Percentiles rank a stretch among this genome's conserved stretches.
Conservation (phyloP, 2,888 invertebrate species). For the Celastrina argiolus region DNA sequence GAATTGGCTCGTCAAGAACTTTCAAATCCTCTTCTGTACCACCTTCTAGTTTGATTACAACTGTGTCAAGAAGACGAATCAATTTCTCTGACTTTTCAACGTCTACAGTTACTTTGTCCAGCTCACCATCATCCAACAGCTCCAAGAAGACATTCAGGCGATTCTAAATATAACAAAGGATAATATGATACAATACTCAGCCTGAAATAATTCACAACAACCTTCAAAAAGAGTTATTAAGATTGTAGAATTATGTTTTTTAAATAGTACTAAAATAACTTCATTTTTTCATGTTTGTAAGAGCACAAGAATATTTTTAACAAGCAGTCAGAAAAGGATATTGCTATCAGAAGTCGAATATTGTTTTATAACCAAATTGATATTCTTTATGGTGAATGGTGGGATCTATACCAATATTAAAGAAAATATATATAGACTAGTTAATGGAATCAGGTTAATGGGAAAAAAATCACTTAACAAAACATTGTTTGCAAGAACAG, state of each 20-base stretch:
- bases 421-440: too few relatives aligned
- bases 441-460: too few relatives aligned
- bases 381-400: too few relatives aligned
- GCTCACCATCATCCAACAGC: slow-evolving; percentile 83
- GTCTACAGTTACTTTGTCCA: slow-evolving; percentile 90
- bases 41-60: slow-evolving; percentile 97
- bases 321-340: too few relatives aligned
- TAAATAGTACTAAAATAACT: too few relatives aligned
- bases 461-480: too few relatives aligned
- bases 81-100: slow-evolving; percentile 89
- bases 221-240: background rate
- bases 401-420: too few relatives aligned
- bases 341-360: too few relatives aligned
- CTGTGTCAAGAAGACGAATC: slow-evolving; percentile 93
- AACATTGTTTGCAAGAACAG: too few relatives aligned
- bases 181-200: background rate
- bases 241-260: background rate
- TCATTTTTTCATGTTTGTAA: too few relatives aligned
- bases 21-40: slow-evolving; percentile 93
- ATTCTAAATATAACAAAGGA: slow-evolving; percentile 72
- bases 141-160: slow-evolving; percentile 94
- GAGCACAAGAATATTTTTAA: too few relatives aligned
- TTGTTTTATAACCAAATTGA: too few relatives aligned
- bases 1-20: slow-evolving; percentile 84
- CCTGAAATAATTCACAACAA: background rate